phyloP scores from a whole-genome alignment of 2,888 invertebrate genomes.

The Euproctis similis region DNA sequence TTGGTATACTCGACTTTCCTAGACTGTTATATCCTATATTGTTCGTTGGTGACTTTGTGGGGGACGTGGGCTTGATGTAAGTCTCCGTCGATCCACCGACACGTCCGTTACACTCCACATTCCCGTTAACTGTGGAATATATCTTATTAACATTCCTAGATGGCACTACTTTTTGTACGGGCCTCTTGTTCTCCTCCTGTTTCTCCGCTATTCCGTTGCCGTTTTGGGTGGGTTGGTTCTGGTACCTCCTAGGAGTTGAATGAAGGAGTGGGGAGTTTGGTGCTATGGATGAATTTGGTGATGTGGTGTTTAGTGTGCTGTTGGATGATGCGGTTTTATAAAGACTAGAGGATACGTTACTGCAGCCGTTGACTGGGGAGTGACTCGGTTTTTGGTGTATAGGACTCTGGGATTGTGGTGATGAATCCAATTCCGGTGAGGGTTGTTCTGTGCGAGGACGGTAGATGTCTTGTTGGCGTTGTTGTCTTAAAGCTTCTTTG shows the following conservation, averaged over 20 bases:
- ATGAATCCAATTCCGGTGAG: slow-evolving; percentile 73
- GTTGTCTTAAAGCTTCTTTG: slow-evolving; percentile 91
- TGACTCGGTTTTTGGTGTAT: slow-evolving; percentile 66
- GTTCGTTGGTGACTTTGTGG: slow-evolving; percentile 77
- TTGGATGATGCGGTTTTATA: slow-evolving; percentile 56
- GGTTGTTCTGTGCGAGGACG: slow-evolving; percentile 78
- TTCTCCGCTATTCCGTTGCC: slow-evolving; percentile 53
- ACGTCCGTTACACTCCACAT: slow-evolving; percentile 44
- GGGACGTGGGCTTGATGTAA: slow-evolving; percentile 81
- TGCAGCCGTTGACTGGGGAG: slow-evolving; percentile 72
- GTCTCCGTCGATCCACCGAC: slow-evolving; percentile 51
- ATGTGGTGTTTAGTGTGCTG: slow-evolving; percentile 31
- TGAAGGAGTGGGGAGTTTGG: slow-evolving; percentile 67
- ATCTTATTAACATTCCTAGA: slow-evolving; percentile 79
- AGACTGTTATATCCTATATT: slow-evolving; percentile 77
- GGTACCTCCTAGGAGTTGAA: slow-evolving; percentile 68
- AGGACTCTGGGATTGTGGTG: slow-evolving; percentile 61
- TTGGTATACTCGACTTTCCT: slow-evolving; percentile 54
- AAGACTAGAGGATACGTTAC: slow-evolving; percentile 71
- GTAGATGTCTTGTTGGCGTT: slow-evolving; percentile 88
- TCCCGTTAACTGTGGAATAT: slow-evolving; percentile 70
- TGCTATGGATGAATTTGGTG: slow-evolving; percentile 50
- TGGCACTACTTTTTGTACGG: slow-evolving; percentile 87
- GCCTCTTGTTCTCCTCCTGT: slow-evolving; percentile 76
- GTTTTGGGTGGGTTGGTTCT: slow-evolving; percentile 30